Evolutionary conservation across 1,140 invertebrate genomes (phyloP), one percentile per base, ranked within the genome.

Genomic region (Lordiphosa clarofinis): DNA sequence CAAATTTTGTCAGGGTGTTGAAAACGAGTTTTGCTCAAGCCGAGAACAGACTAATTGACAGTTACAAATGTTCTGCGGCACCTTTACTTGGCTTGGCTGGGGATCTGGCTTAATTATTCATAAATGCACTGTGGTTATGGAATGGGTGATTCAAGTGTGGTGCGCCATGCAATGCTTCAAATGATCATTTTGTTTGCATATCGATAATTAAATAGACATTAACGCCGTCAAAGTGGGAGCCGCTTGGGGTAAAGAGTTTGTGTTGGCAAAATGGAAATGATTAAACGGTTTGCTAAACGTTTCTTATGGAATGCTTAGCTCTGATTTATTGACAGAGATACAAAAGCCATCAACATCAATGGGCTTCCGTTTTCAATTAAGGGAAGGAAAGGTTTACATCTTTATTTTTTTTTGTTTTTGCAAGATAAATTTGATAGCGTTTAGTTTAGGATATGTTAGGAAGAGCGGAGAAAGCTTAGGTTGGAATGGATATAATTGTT

Each of bases 141-240:
- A 43, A 24, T 43, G 19, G 28, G 12, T 35, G 12, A 47, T 47
- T 13, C 3, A 11, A 35, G 28, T 19, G 60, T 69, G 56, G 60
- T 56, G 46, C 69, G 57, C 62, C 42, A 63, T 35, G 36, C 47
- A n/a, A 10, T 28, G 12, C 33, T 47, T 35, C 47, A 35, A 52
- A 57, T 73, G 47, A 58, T 55, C 57, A 57, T 56, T 64, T 55
- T 63, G 71, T 71, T 74, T 81, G 57, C 62, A 75, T 76, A 61
- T 48, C 44, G 42, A 81, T 76, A 75, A 82, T 82, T 81, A 81
- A 71, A 68, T 72, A 60, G 72, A 64, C 67, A 82, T 81, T 81
- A 82, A 56, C 62, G 62, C 58, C 58, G 39, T 58, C 59, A 56
- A 67, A 59, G 48, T 59, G 64, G 13, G 42, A 38, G 35, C n/a